Base-by-base conservation (phyloP, 2,888 invertebrate species). In the Limenitis camilla region DNA sequence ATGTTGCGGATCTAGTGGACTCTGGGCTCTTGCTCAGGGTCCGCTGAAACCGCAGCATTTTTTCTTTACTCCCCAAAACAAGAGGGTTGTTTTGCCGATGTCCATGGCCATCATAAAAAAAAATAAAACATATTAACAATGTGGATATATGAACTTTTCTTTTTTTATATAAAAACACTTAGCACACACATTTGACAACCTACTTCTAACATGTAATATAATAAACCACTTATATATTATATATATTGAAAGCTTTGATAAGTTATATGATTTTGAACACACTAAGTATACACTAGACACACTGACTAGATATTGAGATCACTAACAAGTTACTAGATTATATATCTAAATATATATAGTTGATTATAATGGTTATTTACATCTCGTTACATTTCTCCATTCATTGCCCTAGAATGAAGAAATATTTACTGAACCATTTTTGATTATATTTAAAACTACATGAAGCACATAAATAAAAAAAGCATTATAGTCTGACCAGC, bases 101-200 rank as follows among this genome's bases (percentile, higher is more conserved):
- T n/a, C n/a, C n/a, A n/a, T n/a, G n/a, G n/a, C n/a, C n/a, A n/a
- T n/a, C n/a, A 36, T 54, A 30, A 42, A 40, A 35, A 50, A 52
- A 49, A 43, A 50, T 53, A 51, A 52, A 38, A 40, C 7, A 44
- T 40, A 48, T 49, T 28, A 49, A 55, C 52, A 49, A 42, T 44
- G 79, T 83, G 83, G 84, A 82, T 82, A 80, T 80, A 86, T 79
- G 81, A 86, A 84, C 86, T 73, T 77, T 78, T 73, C 59, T 59
- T 59, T 55, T 82, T 81, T 78, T 73, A 62, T 83, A 81, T 77
- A 82, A 81, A 85, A 82, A 83, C 79, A 81, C 66, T 71, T 76
- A 78, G 32, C 49, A 56, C 49, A 55, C 44, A 42, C 32, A 30
- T 32, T 27, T 40, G n/a, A n/a, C n/a, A 44, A 35, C 44, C 29